Conservation (phyloP, 1,140 invertebrate genomes). For the Eurosta solidaginis region DNA sequence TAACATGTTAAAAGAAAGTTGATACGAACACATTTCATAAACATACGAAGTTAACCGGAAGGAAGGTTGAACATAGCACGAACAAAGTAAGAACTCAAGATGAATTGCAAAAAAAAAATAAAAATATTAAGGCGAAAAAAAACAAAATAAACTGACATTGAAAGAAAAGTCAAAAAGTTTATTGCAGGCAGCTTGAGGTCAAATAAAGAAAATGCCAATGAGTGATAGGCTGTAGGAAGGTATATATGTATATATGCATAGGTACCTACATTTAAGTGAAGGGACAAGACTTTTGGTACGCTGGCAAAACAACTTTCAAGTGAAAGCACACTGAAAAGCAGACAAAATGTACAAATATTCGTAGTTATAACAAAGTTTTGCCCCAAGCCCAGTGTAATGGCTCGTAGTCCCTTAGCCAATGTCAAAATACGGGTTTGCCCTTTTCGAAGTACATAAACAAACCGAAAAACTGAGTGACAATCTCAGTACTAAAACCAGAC, state of each 20-base stretch:
- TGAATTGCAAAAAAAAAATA: conserved; percentile 4
- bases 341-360: background rate
- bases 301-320: conserved; percentile 16
- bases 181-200: conserved; percentile 4
- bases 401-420: background rate
- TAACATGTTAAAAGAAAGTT: background rate
- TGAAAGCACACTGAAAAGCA: background rate
- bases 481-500: background rate
- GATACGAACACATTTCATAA: background rate
- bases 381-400: background rate
- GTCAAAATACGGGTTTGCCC: conserved; percentile 22
- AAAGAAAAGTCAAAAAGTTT: conserved; percentile 7
- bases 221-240: conserved; percentile 4
- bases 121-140: background rate
- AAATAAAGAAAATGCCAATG: background rate
- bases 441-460: background rate
- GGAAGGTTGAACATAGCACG: background rate
- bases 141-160: background rate
- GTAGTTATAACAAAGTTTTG: background rate
- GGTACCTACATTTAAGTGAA: too few species aligned
- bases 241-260: too few species aligned
- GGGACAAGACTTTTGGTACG: conserved; percentile 1
- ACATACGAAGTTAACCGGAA: background rate
- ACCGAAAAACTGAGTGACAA: background rate
- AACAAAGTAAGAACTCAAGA: background rate